Percentiles rank a stretch among this genome's conserved stretches.
phyloP scores from a whole-genome alignment of 1,140 invertebrate species.

The Steinernema khuongi region DNA sequence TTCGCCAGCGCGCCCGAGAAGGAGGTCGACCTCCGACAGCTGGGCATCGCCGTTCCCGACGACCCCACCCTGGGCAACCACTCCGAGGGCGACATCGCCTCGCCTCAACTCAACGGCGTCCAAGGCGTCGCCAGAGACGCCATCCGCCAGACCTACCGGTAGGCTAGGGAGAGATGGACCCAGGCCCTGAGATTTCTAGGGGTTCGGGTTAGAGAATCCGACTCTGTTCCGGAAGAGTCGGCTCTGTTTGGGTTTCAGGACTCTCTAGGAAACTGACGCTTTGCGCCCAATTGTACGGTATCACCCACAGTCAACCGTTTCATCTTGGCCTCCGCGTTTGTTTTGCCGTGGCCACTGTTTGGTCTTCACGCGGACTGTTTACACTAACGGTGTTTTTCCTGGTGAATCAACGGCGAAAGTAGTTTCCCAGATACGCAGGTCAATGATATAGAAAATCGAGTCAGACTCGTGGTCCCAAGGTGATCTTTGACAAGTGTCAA shows the following conservation, averaged over 20 bases:
- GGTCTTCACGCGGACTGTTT: too few species aligned
- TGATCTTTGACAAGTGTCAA: too few species aligned
- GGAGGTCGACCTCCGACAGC: neutral
- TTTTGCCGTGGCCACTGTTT: too few species aligned
- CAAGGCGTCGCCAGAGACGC: conserved; percentile 35
- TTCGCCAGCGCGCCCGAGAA: neutral
- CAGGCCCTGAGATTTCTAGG: neutral
- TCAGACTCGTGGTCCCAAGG: too few species aligned
- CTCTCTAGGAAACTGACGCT: neutral
- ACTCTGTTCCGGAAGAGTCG: too few species aligned
- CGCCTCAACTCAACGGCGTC: neutral
- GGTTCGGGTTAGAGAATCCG: too few species aligned
- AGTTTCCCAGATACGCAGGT: conserved; percentile 19
- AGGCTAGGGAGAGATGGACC: neutral
- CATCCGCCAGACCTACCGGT: conserved; percentile 50
- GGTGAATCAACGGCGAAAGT: too few species aligned
- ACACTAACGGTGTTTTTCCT: too few species aligned
- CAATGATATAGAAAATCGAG: neutral
- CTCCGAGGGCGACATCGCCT: conserved; percentile 53
- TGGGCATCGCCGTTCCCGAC: conserved; percentile 41
- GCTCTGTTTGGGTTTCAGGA: neutral
- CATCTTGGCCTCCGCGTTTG: too few species aligned
- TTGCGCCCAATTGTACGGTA: too few species aligned
- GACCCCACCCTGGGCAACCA: conserved; percentile 54
- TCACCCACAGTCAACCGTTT: too few species aligned